Evolutionary conservation across 2,113 vertebrate species (phyloP), one percentile per base, ranked within the genome.

Genomic region (Neolamprologus tretocephalus): DNA sequence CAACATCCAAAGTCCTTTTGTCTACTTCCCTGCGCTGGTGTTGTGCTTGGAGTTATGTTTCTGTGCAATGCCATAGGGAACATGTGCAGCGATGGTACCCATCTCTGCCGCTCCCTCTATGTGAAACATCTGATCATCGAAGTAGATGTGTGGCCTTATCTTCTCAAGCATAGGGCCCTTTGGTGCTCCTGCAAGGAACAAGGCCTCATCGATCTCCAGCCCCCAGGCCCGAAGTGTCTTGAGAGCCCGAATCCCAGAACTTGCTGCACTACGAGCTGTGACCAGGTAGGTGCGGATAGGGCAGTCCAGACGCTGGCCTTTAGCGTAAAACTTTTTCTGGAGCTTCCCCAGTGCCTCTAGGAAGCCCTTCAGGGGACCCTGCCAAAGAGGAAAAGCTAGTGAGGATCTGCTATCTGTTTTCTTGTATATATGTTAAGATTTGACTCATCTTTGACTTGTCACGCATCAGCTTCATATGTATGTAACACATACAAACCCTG

Each of bases 101-200:
- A 98, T 94, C 91, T 98, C 98, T 82, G 97, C 97, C 2, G 98
- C 99, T 0, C 98, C 98, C 26, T 99, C 97, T 92, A 99, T 97
- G 0, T 99, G 99, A 94, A 99, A 99, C 99, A 99, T 99, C 97
- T 99, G 98, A 94, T 99, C 99, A 0, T 99, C 99, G 1, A 99
- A 99, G 96, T 98, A 99, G 95, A 99, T 99, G 95, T 99, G 99
- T 0, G 99, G 99, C 8, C 97, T 94, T 92, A 99, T 99, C 95
- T 99, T 99, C 95, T 97, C 98, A 3, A 99, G 95, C 94, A 99
- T 97, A 0, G 99, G 99, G 1, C 98, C 99, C 87, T 99, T 99
- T 45, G 98, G 98, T 1, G 98, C 99, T 2, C 99, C 99, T 0
- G 99, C 99, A 14, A 99, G 96, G 92, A 99, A 99, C 81, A 99